phyloP scores from a whole-genome alignment of 2,888 invertebrate genomes.

The Campopleginae sp. region DNA sequence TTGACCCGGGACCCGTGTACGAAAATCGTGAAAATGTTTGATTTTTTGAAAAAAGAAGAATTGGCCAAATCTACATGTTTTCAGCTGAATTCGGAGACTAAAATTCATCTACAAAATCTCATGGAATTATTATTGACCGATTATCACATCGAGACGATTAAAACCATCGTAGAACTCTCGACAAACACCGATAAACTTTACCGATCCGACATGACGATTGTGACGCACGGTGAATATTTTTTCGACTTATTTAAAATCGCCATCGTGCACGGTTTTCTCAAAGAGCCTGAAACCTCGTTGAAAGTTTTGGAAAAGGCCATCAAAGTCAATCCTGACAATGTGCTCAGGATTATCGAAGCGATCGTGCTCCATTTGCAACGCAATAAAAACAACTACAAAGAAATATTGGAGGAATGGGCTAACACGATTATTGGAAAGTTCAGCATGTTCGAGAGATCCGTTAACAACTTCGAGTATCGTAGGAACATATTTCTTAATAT shows the following conservation, averaged over 20 bases:
- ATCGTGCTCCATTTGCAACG: slow-evolving; percentile 75
- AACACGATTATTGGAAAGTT: slow-evolving; percentile 74
- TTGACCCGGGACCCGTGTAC: slow-evolving; percentile 21
- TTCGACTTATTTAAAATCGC: slow-evolving; percentile 76
- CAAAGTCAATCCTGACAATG: slow-evolving; percentile 71
- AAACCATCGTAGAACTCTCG: slow-evolving; percentile 45
- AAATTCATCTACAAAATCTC: slow-evolving; percentile 73
- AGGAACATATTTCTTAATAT: slow-evolving; percentile 76
- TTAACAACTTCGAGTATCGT: slow-evolving; percentile 71
- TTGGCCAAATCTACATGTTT: slow-evolving; percentile 58
- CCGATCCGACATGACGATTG: slow-evolving; percentile 63
- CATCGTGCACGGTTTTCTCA: slow-evolving; percentile 77
- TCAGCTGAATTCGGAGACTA: slow-evolving; percentile 66
- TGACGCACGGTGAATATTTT: slow-evolving; percentile 82
- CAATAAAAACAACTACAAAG: slow-evolving; percentile 67
- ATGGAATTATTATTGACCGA: slow-evolving; percentile 73
- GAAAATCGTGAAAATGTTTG: slow-evolving; percentile 71
- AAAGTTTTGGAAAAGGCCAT: slow-evolving; percentile 71
- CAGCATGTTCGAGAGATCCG: slow-evolving; percentile 64
- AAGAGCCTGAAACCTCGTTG: slow-evolving; percentile 72
- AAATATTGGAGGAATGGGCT: slow-evolving; percentile 70
- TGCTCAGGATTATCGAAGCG: slow-evolving; percentile 78
- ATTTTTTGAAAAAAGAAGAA: slow-evolving; percentile 51
- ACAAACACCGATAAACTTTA: slow-evolving; percentile 24
- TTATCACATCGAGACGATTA: slow-evolving; percentile 64